These are phyloP conservation scores for Tetraodon nigroviridis DNA, from an alignment of 2,113 vertebrate species.

Conservation along the genomic window DNA sequence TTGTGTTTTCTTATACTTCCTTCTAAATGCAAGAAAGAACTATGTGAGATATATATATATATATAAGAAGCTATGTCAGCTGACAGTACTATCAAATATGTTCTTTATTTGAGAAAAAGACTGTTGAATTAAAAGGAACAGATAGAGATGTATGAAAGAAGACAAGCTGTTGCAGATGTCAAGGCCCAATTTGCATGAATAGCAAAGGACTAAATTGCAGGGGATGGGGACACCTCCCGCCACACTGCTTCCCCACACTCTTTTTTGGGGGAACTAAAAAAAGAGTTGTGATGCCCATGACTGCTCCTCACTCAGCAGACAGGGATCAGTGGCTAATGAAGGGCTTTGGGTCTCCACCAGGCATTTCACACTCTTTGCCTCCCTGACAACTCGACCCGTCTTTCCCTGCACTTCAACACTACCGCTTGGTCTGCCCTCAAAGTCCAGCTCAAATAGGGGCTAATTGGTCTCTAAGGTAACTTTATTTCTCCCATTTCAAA, in stretches of 20 bases:
- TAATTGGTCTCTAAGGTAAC: conserved; percentile 82
- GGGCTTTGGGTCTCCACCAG: conserved; percentile 67
- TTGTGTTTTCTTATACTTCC: conserved; percentile 27
- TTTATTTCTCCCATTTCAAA: conserved; percentile 72
- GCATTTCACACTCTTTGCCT: conserved; percentile 75
- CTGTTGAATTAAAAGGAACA: conserved; percentile 46
- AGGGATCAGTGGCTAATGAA: conserved; percentile 77
- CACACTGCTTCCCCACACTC: conserved; percentile 32
- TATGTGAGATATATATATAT: conserved; percentile 20
- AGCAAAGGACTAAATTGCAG: conserved; percentile 74
- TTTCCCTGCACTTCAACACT: conserved; percentile 64
- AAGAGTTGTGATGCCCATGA: conserved; percentile 69
- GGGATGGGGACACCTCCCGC: conserved; percentile 65
- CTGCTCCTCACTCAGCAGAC: conserved; percentile 71
- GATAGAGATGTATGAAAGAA: conserved; percentile 73
- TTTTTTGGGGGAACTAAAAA: conserved; percentile 48
- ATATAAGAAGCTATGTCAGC: conserved; percentile 25
- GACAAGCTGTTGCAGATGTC: conserved; percentile 74
- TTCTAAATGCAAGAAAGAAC: not conserved
- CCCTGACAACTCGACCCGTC: conserved; percentile 73
- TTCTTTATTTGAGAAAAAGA: conserved; percentile 39
- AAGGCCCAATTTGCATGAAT: conserved; percentile 74
- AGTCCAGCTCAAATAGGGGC: conserved; percentile 68
- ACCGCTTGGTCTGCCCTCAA: conserved; percentile 47
- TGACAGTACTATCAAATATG: conserved; percentile 22